Evolutionary conservation across 2,113 vertebrate genomes (phyloP).

Genomic region (Coregonus clupeaformis): DNA sequence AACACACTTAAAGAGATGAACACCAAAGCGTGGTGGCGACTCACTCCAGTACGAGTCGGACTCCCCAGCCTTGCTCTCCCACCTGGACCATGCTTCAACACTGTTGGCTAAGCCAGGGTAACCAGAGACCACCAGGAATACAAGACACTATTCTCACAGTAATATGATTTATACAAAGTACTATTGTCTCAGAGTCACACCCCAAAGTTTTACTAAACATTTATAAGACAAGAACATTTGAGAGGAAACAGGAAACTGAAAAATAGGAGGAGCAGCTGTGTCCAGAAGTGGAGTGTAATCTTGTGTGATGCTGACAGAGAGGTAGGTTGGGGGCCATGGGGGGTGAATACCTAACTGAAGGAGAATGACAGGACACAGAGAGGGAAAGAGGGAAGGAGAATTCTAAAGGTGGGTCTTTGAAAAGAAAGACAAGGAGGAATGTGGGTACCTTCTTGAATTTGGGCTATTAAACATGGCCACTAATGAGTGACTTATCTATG

Average conservation of each 20-base stretch:
- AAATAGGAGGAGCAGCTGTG: neutral
- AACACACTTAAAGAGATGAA: neutral
- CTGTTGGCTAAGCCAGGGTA: neutral
- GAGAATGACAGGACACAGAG: neutral
- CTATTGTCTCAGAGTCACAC: neutral
- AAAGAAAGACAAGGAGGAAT: slow-evolving; percentile 62
- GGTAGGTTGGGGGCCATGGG: neutral
- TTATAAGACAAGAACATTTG: neutral
- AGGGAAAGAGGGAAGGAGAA: slow-evolving; percentile 42
- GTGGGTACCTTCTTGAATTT: slow-evolving; percentile 60
- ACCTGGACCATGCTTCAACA: neutral
- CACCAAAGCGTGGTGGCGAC: neutral
- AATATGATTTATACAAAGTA: neutral
- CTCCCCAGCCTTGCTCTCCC: neutral
- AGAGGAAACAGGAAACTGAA: neutral
- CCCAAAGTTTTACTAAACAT: neutral
- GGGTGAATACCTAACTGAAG: slow-evolving; percentile 17
- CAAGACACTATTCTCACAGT: neutral
- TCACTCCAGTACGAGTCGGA: neutral
- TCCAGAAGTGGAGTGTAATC: neutral
- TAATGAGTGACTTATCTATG: neutral
- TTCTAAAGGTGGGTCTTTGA: slow-evolving; percentile 44
- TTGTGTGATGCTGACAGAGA: neutral
- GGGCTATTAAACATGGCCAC: neutral
- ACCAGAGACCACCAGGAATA: neutral